Percentiles rank a stretch among this genome's conserved stretches.
Conservation (phyloP, 2,113 vertebrate genomes). For the Mola mola region DNA sequence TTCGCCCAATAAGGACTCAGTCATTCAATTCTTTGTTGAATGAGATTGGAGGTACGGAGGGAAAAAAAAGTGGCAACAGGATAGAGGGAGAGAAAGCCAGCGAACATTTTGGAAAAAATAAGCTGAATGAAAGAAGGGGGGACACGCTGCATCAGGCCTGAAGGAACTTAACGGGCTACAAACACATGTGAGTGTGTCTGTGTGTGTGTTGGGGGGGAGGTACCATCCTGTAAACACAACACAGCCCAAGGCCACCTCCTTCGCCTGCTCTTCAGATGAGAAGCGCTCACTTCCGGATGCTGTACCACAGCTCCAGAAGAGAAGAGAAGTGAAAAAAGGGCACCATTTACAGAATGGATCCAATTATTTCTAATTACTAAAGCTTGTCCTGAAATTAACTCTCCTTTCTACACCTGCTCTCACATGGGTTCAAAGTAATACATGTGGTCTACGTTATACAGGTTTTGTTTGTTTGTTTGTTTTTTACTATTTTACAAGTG, state of each 20-base stretch:
- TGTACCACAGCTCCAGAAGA: conserved; percentile 27
- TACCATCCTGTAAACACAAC: conserved; percentile 32
- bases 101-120: conserved; percentile 21
- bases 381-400: conserved; percentile 50
- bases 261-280: conserved; percentile 51
- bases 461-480: too few species aligned
- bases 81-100: neutral
- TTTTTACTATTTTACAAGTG: too few species aligned
- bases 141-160: conserved; percentile 10
- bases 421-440: too few species aligned
- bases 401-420: too few species aligned
- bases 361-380: conserved; percentile 59
- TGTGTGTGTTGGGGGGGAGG: conserved; percentile 1
- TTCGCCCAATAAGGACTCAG: conserved; percentile 48
- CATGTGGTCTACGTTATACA: too few species aligned
- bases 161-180: conserved; percentile 18
- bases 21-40: conserved; percentile 54
- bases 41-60: conserved; percentile 28
- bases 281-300: conserved; percentile 37
- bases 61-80: too few species aligned
- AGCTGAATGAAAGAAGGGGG: conserved; percentile 42
- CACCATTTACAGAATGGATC: conserved; percentile 52
- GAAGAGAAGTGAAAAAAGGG: conserved; percentile 42
- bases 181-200: neutral
- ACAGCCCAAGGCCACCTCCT: conserved; percentile 51